Percentiles rank a stretch among this genome's conserved stretches.
These are phyloP conservation scores for Okapia johnstoni DNA, from an alignment of 2,113 vertebrate species.

Conservation along the genomic window DNA sequence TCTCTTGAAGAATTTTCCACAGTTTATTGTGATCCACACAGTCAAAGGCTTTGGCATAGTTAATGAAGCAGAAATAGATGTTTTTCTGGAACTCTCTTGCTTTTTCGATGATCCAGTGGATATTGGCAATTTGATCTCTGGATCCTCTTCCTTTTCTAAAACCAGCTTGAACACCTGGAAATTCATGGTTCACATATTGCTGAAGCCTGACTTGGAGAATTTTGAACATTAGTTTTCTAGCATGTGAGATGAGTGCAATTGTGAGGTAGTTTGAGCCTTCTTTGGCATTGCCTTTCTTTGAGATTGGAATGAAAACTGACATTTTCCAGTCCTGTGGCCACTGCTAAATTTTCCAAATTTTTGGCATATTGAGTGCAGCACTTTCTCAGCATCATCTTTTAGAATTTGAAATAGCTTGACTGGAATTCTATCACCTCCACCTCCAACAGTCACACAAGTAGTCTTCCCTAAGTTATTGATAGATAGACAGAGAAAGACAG, in stretches of 20 bases:
- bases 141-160: not conserved
- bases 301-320: not conserved
- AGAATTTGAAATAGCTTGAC: not conserved
- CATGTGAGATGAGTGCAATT: not conserved
- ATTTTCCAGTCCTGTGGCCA: not conserved
- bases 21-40: not conserved
- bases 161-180: not conserved
- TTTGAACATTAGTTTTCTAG: not conserved
- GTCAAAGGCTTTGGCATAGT: not conserved
- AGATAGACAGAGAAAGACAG: not conserved
- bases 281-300: not conserved
- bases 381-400: not conserved
- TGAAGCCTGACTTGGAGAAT: not conserved
- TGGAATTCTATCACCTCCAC: not conserved
- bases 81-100: not conserved
- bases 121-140: not conserved
- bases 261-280: not conserved
- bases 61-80: not conserved
- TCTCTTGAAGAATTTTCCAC: not conserved
- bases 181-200: not conserved
- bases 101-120: accelerated
- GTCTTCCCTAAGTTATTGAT: not conserved
- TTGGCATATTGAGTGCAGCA: not conserved
- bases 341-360: not conserved
- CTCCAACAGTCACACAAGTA: not conserved